These are phyloP conservation scores for Lates japonicus DNA, from an alignment of 2,797 vertebrate genomes.

Conservation along the genomic window DNA sequence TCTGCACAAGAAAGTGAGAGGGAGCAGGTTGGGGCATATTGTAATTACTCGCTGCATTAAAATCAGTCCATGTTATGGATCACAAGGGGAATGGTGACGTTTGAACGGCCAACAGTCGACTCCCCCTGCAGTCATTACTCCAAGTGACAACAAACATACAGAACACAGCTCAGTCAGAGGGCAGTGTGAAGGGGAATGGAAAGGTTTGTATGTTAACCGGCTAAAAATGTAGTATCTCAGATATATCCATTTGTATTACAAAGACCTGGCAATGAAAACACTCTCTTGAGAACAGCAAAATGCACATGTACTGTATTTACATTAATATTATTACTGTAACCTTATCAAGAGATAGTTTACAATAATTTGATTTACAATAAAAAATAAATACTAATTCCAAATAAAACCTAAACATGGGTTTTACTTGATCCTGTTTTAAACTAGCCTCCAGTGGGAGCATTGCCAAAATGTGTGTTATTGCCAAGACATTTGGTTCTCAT, in stretches of 20 bases:
- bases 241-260: neutral
- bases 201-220: neutral
- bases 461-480: neutral
- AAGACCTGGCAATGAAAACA: neutral
- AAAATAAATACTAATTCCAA: neutral
- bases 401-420: neutral
- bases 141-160: slow-evolving; percentile 50
- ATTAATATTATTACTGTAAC: neutral
- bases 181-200: neutral
- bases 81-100: slow-evolving; percentile 67
- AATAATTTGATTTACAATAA: neutral
- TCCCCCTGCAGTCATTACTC: slow-evolving; percentile 59
- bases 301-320: neutral
- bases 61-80: slow-evolving; percentile 71
- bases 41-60: slow-evolving; percentile 83
- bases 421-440: neutral
- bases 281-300: neutral
- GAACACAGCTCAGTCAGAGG: slow-evolving; percentile 30
- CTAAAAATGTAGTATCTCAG: neutral
- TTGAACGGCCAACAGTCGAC: slow-evolving; percentile 47
- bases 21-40: slow-evolving; percentile 71
- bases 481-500: neutral
- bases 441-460: neutral
- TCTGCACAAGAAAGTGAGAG: slow-evolving; percentile 26
- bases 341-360: neutral